Conservation (phyloP, 2,888 invertebrate species). For the Parthenolecanium corni region DNA sequence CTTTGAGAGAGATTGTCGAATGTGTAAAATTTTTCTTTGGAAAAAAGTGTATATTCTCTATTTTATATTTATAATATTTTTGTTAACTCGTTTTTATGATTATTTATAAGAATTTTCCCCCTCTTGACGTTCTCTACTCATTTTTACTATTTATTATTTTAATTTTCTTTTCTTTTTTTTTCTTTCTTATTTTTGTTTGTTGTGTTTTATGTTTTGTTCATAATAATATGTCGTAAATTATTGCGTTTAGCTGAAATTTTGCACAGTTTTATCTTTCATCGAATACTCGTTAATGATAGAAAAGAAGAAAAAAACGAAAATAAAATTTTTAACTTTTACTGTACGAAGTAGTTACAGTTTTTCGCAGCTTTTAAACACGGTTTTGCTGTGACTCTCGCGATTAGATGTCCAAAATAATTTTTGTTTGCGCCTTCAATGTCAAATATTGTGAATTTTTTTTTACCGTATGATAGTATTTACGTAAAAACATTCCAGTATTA, state of each 20-base stretch:
- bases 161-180: not conserved
- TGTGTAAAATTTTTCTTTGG: not conserved
- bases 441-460: no score
- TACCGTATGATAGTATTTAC: not conserved
- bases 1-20: not conserved
- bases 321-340: not conserved
- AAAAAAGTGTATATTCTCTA: not conserved
- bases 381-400: no score
- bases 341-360: not conserved
- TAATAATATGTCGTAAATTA: not conserved
- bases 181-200: not conserved
- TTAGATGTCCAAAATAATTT: no score
- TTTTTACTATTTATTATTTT: not conserved
- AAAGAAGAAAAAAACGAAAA: not conserved
- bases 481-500: not conserved
- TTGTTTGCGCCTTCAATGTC: no score
- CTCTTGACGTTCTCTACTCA: not conserved
- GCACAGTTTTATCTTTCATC: no score
- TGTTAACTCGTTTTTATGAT: constrained; percentile 24
- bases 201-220: not conserved
- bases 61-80: constrained; percentile 17
- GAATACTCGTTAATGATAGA: not conserved
- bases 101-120: constrained; percentile 15
- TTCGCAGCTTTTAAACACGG: not conserved
- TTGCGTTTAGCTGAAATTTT: no score